Conservation (phyloP, 1,140 invertebrate species). For the Cepaea nemoralis region DNA sequence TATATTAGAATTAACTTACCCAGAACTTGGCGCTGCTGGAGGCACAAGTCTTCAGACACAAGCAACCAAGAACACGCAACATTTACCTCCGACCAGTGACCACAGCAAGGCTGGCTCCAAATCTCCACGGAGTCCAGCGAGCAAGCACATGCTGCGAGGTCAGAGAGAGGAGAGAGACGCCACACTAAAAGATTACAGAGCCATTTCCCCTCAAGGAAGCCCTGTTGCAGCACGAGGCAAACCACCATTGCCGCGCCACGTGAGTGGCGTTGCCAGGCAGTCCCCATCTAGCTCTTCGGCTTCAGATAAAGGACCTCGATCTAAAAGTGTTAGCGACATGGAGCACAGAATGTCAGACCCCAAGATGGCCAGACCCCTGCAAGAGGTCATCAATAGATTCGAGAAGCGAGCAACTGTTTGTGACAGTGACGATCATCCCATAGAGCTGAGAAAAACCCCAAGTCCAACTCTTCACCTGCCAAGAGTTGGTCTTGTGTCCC, state of each 20-base stretch:
- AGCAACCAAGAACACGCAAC: neutral
- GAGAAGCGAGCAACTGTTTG: constrained; percentile 47
- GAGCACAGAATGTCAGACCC: neutral
- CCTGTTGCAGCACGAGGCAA: constrained; percentile 38
- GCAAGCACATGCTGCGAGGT: constrained; percentile 30
- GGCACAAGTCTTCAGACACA: neutral
- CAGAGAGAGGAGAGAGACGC: constrained; percentile 43
- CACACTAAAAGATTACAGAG: constrained; percentile 32
- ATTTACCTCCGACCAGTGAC: constrained; percentile 26
- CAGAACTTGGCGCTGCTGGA: neutral
- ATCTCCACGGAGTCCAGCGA: constrained; percentile 26
- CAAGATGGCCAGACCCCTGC: constrained; percentile 1
- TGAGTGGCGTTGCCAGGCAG: constrained; percentile 27
- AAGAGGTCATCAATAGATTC: constrained; percentile 37
- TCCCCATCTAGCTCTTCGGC: constrained; percentile 37
- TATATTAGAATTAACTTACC: constrained; percentile 22
- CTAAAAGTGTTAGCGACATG: constrained; percentile 46
- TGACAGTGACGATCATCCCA: constrained; percentile 43
- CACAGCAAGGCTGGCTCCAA: neutral
- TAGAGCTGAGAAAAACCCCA: constrained; percentile 48
- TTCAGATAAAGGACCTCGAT: constrained; percentile 23
- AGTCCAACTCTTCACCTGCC: constrained; percentile 49
- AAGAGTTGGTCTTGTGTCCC: constrained; percentile 46
- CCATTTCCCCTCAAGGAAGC: constrained; percentile 42
- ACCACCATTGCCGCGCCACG: constrained; percentile 46